A percentile compares a stretch with the other conserved stretches of the same genome.
These are phyloP conservation scores for Macrotis lagotis DNA, from an alignment of 2,113 vertebrate genomes.

Conservation along the genomic window DNA sequence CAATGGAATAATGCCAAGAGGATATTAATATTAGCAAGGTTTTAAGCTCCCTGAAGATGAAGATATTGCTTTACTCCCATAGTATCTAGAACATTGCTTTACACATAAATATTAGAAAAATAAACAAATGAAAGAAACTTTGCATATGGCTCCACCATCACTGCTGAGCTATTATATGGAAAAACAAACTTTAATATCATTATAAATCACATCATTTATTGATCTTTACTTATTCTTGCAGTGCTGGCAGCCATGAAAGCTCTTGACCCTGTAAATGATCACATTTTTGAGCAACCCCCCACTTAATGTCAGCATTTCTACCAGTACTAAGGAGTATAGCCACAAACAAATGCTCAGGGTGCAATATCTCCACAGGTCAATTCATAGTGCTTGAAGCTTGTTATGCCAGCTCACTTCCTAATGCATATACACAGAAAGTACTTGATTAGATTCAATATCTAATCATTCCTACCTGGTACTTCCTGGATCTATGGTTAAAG, in stretches of 20 bases:
- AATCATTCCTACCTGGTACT: neutral
- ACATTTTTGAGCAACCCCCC: neutral
- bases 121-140: slow-evolving; percentile 29
- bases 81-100: neutral
- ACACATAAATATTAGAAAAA: neutral
- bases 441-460: neutral
- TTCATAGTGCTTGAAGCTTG: neutral
- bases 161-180: neutral
- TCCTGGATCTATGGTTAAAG: neutral
- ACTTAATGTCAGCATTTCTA: neutral
- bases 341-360: neutral
- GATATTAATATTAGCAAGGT: slow-evolving; percentile 10
- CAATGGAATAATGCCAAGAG: neutral
- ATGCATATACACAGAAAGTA: neutral
- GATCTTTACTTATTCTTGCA: neutral
- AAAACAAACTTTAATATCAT: neutral
- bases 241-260: neutral
- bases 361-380: neutral
- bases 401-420: neutral
- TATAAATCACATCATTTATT: neutral
- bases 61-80: neutral
- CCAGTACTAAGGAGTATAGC: neutral
- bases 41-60: neutral
- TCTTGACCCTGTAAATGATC: neutral
- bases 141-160: slow-evolving; percentile 24